phyloP scores from a whole-genome alignment of 2,888 invertebrate genomes.

The Periphyllus acericola region DNA sequence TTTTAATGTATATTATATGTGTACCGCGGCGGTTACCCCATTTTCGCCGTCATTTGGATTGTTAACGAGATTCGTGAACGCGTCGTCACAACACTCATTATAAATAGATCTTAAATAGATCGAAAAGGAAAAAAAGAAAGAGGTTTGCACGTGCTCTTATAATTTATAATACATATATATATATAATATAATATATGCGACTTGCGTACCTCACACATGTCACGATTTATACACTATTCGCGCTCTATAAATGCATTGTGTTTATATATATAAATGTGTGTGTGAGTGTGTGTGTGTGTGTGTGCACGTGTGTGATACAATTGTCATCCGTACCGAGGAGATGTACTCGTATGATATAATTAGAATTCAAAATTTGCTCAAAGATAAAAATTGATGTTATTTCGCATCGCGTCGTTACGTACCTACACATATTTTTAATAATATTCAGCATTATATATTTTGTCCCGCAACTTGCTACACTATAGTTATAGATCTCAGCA shows the following conservation, averaged over 20 bases:
- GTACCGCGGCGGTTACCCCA: background rate
- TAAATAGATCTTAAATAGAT: background rate
- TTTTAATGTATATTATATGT: background rate
- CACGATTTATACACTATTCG: background rate
- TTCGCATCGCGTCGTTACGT: no score
- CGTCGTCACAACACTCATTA: slow-evolving; percentile 15
- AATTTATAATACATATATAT: background rate
- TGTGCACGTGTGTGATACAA: no score
- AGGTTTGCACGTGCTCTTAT: background rate
- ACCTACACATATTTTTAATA: no score
- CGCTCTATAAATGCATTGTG: background rate
- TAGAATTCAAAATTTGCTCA: no score
- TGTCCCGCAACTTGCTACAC: no score
- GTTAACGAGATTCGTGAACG: slow-evolving; percentile 25
- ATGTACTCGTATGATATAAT: no score
- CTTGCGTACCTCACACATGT: background rate
- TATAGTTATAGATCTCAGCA: no score
- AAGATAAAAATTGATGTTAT: no score
- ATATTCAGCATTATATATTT: no score
- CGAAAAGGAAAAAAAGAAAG: background rate
- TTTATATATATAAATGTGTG: background rate
- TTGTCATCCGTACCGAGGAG: no score
- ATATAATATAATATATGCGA: background rate
- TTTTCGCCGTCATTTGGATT: background rate
- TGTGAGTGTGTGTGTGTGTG: background rate